These are phyloP conservation scores for Caenorhabditis afra DNA, from an alignment of 2,888 invertebrate genomes.

Conservation along the genomic window DNA sequence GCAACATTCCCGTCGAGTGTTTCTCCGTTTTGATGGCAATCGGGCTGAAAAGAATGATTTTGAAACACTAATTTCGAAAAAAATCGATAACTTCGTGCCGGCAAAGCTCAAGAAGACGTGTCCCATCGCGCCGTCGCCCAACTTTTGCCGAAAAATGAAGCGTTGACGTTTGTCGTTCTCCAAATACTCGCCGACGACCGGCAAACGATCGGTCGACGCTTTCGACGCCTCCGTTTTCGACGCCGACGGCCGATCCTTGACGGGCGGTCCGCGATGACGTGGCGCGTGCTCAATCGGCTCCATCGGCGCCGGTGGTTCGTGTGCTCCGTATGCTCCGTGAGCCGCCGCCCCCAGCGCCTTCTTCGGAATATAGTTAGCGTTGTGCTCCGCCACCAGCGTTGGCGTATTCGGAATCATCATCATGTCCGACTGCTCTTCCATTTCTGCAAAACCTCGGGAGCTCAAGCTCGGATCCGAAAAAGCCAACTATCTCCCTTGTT, in stretches of 20 bases:
- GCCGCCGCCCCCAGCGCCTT: too few species aligned
- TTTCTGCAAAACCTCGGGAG: too few species aligned
- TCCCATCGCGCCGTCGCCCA: slow-evolving; percentile 63
- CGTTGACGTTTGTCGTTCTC: slow-evolving; percentile 47
- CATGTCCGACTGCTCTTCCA: slow-evolving; percentile 55
- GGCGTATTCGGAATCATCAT: slow-evolving; percentile 56
- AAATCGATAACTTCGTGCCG: slow-evolving; percentile 17
- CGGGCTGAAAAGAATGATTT: slow-evolving; percentile 19
- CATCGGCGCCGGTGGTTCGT: slow-evolving; percentile 26
- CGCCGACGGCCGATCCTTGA: too few species aligned
- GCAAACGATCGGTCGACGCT: slow-evolving; percentile 45
- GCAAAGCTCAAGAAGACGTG: slow-evolving; percentile 53
- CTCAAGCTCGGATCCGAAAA: too few species aligned
- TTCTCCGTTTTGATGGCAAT: slow-evolving; percentile 60
- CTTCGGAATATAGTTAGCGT: slow-evolving; percentile 19
- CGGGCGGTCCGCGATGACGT: slow-evolving; percentile 24
- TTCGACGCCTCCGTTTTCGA: too few species aligned
- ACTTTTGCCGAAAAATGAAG: slow-evolving; percentile 47
- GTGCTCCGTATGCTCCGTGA: background rate
- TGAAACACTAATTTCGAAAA: background rate
- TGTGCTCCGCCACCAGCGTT: slow-evolving; percentile 58
- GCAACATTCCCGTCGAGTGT: slow-evolving; percentile 55
- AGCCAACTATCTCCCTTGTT: too few species aligned
- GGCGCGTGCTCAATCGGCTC: slow-evolving; percentile 16
- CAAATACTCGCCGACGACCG: slow-evolving; percentile 41